A percentile compares a stretch with the other conserved stretches of the same genome.
Evolutionary conservation across 2,888 invertebrate genomes (phyloP).

Genomic region (Epistrophe eligans): DNA sequence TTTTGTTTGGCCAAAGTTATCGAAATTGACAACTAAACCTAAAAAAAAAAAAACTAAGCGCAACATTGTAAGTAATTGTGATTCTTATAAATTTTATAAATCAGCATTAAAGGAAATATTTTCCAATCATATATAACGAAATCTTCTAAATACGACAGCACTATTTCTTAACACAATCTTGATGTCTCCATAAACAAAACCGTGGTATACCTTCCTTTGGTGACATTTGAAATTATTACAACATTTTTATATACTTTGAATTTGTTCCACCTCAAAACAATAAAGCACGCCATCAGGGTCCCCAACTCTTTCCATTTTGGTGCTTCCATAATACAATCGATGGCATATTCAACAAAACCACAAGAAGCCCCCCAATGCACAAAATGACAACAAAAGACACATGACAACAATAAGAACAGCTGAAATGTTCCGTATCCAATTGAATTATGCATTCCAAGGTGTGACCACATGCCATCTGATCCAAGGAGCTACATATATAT

Average conservation of each 20-base stretch:
- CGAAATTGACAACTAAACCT: too few species aligned
- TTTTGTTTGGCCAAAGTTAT: too few species aligned
- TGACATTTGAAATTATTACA: constrained; percentile 75
- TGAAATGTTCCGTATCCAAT: constrained; percentile 73
- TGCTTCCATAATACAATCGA: constrained; percentile 44
- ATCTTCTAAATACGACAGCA: constrained; percentile 8
- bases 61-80: background rate
- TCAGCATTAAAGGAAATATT: background rate
- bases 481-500: constrained; percentile 31
- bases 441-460: constrained; percentile 76
- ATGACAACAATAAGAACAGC: constrained; percentile 53
- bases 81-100: background rate
- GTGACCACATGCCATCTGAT: constrained; percentile 73
- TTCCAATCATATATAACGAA: background rate
- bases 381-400: constrained; percentile 74
- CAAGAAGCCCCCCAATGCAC: constrained; percentile 55
- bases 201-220: constrained; percentile 32
- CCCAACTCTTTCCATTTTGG: background rate
- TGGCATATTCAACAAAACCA: constrained; percentile 28
- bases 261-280: constrained; percentile 65
- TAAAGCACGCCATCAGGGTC: constrained; percentile 45
- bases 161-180: constrained; percentile 49
- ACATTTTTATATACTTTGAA: constrained; percentile 58
- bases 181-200: constrained; percentile 50
- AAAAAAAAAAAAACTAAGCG: too few species aligned